Evolutionary conservation across 2,888 invertebrate species (phyloP).

Genomic region (Rhagium mordax): DNA sequence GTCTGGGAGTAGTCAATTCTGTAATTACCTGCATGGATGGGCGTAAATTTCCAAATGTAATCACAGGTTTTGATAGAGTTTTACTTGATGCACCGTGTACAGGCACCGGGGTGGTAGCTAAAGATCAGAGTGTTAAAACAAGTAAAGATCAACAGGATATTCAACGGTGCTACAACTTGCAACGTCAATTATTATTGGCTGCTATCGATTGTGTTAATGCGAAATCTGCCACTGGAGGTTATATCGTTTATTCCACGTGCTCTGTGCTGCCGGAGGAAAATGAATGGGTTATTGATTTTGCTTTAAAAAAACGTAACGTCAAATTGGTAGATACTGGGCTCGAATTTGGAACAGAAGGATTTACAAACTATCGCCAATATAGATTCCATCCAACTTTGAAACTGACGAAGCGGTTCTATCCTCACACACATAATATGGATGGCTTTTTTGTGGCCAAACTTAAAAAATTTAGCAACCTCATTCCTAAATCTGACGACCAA

Average conservation of each 20-base stretch:
- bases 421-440: slow-evolving; percentile 99
- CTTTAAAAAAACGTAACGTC: slow-evolving; percentile 92
- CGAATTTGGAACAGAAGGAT: slow-evolving; percentile 97
- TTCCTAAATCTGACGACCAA: slow-evolving; percentile 59
- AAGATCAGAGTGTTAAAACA: slow-evolving; percentile 97
- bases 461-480: slow-evolving; percentile 92
- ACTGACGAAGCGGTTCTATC: slow-evolving; percentile 93
- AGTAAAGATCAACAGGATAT: slow-evolving; percentile 92
- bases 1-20: slow-evolving; percentile 95
- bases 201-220: slow-evolving; percentile 98
- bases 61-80: slow-evolving; percentile 92
- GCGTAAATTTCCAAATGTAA: slow-evolving; percentile 71
- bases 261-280: slow-evolving; percentile 99
- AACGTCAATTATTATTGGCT: slow-evolving; percentile 91
- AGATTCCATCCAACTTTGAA: slow-evolving; percentile 89
- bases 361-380: slow-evolving; percentile 87
- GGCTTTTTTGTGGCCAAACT: slow-evolving; percentile 99
- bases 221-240: slow-evolving; percentile 92
- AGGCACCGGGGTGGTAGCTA: slow-evolving; percentile 97
- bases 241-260: slow-evolving; percentile 98
- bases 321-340: slow-evolving; percentile 94
- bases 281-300: slow-evolving; percentile 97
- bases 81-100: slow-evolving; percentile 98
- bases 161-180: slow-evolving; percentile 92
- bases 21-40: slow-evolving; percentile 94